Conservation (phyloP, 2,888 invertebrate genomes). For the Eupithecia vulgata region DNA sequence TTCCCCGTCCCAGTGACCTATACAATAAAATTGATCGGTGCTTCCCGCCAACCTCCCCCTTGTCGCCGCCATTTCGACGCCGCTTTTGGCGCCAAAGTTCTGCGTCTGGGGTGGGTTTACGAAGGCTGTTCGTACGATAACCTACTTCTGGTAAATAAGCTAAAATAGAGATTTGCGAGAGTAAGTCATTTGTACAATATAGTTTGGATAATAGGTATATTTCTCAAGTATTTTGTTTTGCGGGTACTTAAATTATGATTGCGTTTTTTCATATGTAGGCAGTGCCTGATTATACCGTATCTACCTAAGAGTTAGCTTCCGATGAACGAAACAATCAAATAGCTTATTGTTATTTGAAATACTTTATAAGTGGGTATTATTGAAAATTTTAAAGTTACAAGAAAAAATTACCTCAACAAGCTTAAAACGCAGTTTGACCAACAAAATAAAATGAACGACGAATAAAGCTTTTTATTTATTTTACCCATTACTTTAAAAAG, state of each 20-base stretch:
- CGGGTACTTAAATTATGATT: too few species aligned
- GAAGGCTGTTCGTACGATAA: slow-evolving; percentile 62
- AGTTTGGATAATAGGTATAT: too few species aligned
- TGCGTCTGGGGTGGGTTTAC: slow-evolving; percentile 60
- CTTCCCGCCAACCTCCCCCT: slow-evolving; percentile 52
- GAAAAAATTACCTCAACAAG: neutral
- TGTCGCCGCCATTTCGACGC: slow-evolving; percentile 60
- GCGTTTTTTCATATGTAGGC: too few species aligned
- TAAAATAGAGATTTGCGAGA: neutral
- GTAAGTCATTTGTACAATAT: neutral
- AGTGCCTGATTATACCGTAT: too few species aligned
- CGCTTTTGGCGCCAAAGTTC: slow-evolving; percentile 77
- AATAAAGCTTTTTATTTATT: too few species aligned
- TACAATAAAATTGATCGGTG: slow-evolving; percentile 52
- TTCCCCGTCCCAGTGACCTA: slow-evolving; percentile 42
- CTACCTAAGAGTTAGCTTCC: too few species aligned
- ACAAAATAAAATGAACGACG: neutral
- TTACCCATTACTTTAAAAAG: too few species aligned
- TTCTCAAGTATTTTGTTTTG: too few species aligned
- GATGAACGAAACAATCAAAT: too few species aligned
- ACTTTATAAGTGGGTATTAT: too few species aligned
- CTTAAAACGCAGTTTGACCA: neutral
- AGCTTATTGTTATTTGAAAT: too few species aligned
- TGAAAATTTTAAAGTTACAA: too few species aligned
- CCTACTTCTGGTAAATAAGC: slow-evolving; percentile 53